Evolutionary conservation across 1,140 invertebrate genomes (phyloP).

Genomic region (Hyles euphorbiae): DNA sequence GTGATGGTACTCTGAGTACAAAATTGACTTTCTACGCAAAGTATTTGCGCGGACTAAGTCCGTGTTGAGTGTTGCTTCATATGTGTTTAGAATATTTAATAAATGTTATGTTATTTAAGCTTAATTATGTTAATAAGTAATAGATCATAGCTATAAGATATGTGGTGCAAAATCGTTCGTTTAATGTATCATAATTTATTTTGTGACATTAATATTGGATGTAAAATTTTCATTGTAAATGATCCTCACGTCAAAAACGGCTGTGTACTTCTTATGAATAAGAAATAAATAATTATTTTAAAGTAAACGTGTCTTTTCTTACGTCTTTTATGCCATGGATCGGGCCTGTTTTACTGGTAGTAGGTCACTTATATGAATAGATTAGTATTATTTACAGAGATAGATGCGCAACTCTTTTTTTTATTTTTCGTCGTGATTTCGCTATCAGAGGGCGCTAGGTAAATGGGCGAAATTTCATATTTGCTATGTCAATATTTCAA

Average conservation of each 20-base stretch:
- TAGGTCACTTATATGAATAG: too few species aligned
- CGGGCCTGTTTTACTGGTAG: too few species aligned
- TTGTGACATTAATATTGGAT: neutral
- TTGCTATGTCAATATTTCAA: too few species aligned
- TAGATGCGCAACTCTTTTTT: too few species aligned
- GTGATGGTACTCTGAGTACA: slow-evolving; percentile 63
- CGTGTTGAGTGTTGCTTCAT: slow-evolving; percentile 5
- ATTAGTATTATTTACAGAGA: too few species aligned
- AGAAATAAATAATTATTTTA: slow-evolving; percentile 33
- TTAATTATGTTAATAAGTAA: neutral
- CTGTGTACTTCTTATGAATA: slow-evolving; percentile 65
- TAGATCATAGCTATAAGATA: too few species aligned
- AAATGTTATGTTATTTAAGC: neutral
- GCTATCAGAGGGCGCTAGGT: too few species aligned
- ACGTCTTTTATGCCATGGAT: too few species aligned
- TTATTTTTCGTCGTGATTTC: too few species aligned
- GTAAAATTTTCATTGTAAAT: slow-evolving; percentile 5
- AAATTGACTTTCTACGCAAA: slow-evolving; percentile 26
- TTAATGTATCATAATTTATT: slow-evolving; percentile 1
- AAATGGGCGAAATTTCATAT: too few species aligned
- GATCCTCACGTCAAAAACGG: slow-evolving; percentile 42
- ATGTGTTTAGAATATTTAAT: neutral
- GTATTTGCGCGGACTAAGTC: slow-evolving; percentile 42
- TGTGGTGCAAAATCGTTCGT: too few species aligned
- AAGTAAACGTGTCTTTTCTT: neutral